Conservation (phyloP, 2,113 vertebrate genomes). For the Laticauda laticaudata region DNA sequence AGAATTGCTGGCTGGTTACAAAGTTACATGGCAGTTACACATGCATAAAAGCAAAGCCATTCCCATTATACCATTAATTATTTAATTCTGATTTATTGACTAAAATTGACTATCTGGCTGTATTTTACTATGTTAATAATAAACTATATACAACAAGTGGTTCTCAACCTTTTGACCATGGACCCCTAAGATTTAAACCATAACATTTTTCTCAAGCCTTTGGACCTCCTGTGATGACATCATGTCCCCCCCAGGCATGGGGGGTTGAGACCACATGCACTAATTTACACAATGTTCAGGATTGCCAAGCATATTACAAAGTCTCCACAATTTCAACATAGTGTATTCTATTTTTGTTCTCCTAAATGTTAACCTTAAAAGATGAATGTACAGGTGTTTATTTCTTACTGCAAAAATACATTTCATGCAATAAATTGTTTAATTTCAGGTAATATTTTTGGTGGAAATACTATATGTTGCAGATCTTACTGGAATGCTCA, state of each 20-base stretch:
- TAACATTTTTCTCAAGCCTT: not conserved
- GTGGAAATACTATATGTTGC: not conserved
- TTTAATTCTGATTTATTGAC: not conserved
- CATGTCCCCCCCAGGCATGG: no score
- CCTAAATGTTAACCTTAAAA: not conserved
- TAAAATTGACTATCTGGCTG: not conserved
- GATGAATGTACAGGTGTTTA: not conserved
- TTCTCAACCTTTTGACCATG: not conserved
- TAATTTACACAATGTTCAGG: not conserved
- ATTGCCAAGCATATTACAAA: not conserved
- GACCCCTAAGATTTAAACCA: not conserved
- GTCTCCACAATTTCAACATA: slow-evolving; percentile 2
- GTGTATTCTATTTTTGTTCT: not conserved
- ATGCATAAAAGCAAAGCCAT: not conserved
- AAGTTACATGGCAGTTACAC: not conserved
- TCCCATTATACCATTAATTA: not conserved
- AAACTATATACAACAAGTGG: not conserved
- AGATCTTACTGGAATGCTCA: not conserved
- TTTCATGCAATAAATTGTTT: not conserved
- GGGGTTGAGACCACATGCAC: not conserved
- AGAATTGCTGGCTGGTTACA: not conserved
- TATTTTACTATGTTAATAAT: not conserved
- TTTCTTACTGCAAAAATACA: not conserved
- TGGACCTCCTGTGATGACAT: no score
- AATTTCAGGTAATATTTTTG: not conserved